Percentiles rank a stretch among this genome's conserved stretches.
These are phyloP conservation scores for Smutsia gigantea DNA, from an alignment of 2,797 vertebrate genomes.

Conservation along the genomic window DNA sequence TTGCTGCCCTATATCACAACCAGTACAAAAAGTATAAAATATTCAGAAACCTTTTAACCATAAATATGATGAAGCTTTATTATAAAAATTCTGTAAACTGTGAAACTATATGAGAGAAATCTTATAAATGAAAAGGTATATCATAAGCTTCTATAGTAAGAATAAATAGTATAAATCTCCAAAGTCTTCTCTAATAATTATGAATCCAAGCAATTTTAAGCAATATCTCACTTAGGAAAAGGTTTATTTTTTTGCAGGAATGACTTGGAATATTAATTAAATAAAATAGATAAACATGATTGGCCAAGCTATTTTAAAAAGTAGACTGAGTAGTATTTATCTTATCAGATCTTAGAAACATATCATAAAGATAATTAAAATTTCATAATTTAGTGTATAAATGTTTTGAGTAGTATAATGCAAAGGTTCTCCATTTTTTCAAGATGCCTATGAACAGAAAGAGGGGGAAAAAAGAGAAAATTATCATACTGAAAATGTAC, in stretches of 20 bases:
- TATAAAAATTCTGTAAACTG: background rate
- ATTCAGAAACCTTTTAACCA: background rate
- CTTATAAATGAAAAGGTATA: background rate
- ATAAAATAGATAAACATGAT: background rate
- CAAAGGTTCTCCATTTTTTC: background rate
- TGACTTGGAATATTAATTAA: background rate
- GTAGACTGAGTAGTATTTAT: background rate
- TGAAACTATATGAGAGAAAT: background rate
- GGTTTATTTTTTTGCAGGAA: background rate
- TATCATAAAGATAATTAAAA: background rate
- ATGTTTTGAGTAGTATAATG: background rate
- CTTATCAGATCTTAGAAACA: background rate
- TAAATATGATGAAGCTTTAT: background rate
- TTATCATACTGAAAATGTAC: background rate
- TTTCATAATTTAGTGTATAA: background rate
- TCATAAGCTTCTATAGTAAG: background rate
- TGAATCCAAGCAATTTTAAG: background rate
- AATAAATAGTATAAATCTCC: background rate
- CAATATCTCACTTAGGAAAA: background rate
- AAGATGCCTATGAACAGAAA: background rate
- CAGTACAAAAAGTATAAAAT: background rate
- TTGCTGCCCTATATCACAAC: background rate
- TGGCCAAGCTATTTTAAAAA: background rate
- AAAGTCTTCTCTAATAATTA: background rate
- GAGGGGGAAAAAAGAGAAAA: background rate